These are phyloP conservation scores for Seira sanloemensis DNA, from an alignment of 2,888 invertebrate genomes.

Conservation along the genomic window DNA sequence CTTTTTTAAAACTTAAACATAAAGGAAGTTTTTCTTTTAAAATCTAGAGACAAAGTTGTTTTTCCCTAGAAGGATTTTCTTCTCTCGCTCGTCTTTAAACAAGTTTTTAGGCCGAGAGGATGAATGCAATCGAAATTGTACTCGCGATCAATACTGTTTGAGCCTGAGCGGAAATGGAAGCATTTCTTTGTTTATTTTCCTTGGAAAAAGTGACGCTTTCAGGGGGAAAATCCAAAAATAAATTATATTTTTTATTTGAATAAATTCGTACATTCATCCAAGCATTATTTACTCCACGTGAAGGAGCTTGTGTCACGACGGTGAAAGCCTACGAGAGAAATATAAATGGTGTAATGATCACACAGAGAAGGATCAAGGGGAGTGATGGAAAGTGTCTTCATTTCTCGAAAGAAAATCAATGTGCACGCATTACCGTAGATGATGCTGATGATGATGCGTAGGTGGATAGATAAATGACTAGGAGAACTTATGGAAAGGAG, in stretches of 20 bases:
- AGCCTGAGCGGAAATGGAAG: not conserved
- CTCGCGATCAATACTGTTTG: not conserved
- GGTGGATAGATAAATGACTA: constrained; percentile 60
- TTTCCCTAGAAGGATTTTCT: constrained; percentile 49
- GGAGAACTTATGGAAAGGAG: constrained; percentile 18
- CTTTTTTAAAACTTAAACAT: not conserved
- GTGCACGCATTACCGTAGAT: constrained; percentile 26
- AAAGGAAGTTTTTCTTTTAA: not conserved
- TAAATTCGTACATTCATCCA: too few species aligned
- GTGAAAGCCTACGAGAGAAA: not conserved
- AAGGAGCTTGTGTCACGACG: too few species aligned
- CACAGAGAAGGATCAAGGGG: not conserved
- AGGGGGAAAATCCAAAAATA: not conserved
- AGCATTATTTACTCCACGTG: too few species aligned
- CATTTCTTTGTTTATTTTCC: not conserved
- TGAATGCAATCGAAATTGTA: not conserved
- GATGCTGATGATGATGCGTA: constrained; percentile 31
- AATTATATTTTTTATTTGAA: not conserved
- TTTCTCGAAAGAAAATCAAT: not conserved
- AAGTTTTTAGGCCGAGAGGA: not conserved
- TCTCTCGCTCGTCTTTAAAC: not conserved
- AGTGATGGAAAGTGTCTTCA: not conserved
- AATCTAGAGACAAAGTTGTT: constrained; percentile 50
- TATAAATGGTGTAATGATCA: constrained; percentile 24
- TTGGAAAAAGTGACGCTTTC: not conserved